A percentile compares a stretch with the other conserved stretches of the same genome.
These are phyloP conservation scores for Pediacus dermestoides DNA, from an alignment of 2,888 invertebrate species.

Conservation along the genomic window DNA sequence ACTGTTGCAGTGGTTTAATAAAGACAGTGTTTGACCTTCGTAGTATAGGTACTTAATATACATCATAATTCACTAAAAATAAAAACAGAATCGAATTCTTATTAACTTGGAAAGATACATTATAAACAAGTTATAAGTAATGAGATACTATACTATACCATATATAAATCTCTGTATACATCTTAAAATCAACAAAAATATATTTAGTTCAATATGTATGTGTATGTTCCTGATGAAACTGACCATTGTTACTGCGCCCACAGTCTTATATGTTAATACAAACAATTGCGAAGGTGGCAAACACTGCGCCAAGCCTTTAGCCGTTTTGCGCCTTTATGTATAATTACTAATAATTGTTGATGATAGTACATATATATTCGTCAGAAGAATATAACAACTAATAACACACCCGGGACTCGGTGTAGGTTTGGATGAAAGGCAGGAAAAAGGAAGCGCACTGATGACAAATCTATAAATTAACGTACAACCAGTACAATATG, in stretches of 20 bases:
- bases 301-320: constrained; percentile 40
- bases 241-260: constrained; percentile 46
- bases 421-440: constrained; percentile 11
- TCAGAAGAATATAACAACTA: constrained; percentile 1
- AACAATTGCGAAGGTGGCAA: constrained; percentile 44
- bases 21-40: no score
- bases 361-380: constrained; percentile 18
- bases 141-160: no score
- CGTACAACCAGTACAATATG: constrained; percentile 16
- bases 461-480: constrained; percentile 15
- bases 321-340: constrained; percentile 25
- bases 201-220: no score
- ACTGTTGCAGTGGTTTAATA: no score
- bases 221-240: constrained; percentile 42
- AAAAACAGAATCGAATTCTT: no score
- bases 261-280: constrained; percentile 37
- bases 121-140: no score
- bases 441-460: constrained; percentile 11
- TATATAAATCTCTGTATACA: no score
- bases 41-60: no score
- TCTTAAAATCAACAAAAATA: no score
- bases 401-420: constrained; percentile 7
- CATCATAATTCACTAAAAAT: no score
- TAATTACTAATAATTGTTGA: constrained; percentile 33
- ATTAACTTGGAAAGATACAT: no score